Evolutionary conservation across 1,140 invertebrate species (phyloP), one percentile per base, ranked within the genome.

Genomic region (Aphidius ervi): DNA sequence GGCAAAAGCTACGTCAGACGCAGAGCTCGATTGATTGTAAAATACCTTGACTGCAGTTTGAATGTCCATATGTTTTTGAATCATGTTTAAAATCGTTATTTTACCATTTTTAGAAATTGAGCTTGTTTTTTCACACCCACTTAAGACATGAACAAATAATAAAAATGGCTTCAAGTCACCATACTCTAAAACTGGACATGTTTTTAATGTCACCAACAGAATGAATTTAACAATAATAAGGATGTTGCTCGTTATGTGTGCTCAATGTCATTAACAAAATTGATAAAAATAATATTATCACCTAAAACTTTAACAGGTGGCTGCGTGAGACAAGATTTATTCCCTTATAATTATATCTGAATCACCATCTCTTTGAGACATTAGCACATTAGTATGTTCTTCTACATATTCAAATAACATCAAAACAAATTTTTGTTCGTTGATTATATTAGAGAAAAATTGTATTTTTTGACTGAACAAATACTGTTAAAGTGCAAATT

Each of bases 71-170:
- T 31, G 20, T 16, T 31, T 23, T 9, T 50, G 8, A n/a, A 50
- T 23, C 10, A 50, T n/a, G 8, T n/a, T 23, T 31, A 50, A 5
- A 50, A 53, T 53, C 4, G 5, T 40, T 9, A 40, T 53, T 41
- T 53, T 53, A n/a, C 50, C 50, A 40, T 53, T 41, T 6, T 40
- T n/a, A 53, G 10, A 39, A 40, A 53, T 40, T 39, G 50, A 23
- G n/a, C 50, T 53, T 6, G 50, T 41, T 10, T 5, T 53, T 10
- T 53, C 39, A 31, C 50, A 53, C 5, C 50, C 50, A 53, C 16
- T 9, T 9, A 53, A 53, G 16, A 9, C 39, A 40, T 53, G 50
- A n/a, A n/a, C 50, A 9, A 53, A 40, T 10, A 53, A 9, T 9
- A 53, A 9, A n/a, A 53, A 53, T 4, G 50, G 50, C 50, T 53